phyloP scores from a whole-genome alignment of 2,888 invertebrate genomes.

The Melitaea athalia region DNA sequence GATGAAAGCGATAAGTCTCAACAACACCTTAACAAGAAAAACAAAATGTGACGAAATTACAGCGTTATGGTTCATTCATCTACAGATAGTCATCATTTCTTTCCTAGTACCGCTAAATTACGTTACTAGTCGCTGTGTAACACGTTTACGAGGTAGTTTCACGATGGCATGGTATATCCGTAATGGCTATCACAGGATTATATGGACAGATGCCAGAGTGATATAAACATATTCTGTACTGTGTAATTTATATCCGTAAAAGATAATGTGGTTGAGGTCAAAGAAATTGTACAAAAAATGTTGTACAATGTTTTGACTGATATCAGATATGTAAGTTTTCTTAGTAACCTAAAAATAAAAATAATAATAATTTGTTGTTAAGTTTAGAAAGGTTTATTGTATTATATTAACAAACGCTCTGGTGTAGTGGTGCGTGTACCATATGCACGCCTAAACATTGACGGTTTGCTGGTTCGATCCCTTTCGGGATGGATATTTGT shows the following conservation, averaged over 20 bases:
- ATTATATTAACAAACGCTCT: background rate
- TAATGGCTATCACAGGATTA: slow-evolving; percentile 80
- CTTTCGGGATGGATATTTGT: no score
- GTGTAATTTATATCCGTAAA: slow-evolving; percentile 72
- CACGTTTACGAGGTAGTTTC: slow-evolving; percentile 79
- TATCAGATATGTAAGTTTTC: slow-evolving; percentile 31
- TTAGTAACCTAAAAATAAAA: slow-evolving; percentile 17
- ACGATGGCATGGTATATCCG: slow-evolving; percentile 75
- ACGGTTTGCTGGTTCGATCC: no score
- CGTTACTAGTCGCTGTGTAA: slow-evolving; percentile 78
- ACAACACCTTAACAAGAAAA: slow-evolving; percentile 75
- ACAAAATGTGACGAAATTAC: slow-evolving; percentile 50
- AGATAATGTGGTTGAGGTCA: slow-evolving; percentile 67
- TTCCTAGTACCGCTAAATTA: slow-evolving; percentile 80
- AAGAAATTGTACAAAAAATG: slow-evolving; percentile 63
- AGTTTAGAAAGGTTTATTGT: background rate
- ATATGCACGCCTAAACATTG: no score
- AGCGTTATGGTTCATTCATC: slow-evolving; percentile 70
- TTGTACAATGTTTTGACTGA: slow-evolving; percentile 32
- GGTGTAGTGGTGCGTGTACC: no score
- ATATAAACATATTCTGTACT: slow-evolving; percentile 74
- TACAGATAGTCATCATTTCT: slow-evolving; percentile 74
- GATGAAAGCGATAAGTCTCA: slow-evolving; percentile 71
- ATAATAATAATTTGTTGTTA: background rate
- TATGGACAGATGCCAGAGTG: slow-evolving; percentile 73